Evolutionary conservation across 2,113 vertebrate species (phyloP).

Genomic region (Aramus guarauna): DNA sequence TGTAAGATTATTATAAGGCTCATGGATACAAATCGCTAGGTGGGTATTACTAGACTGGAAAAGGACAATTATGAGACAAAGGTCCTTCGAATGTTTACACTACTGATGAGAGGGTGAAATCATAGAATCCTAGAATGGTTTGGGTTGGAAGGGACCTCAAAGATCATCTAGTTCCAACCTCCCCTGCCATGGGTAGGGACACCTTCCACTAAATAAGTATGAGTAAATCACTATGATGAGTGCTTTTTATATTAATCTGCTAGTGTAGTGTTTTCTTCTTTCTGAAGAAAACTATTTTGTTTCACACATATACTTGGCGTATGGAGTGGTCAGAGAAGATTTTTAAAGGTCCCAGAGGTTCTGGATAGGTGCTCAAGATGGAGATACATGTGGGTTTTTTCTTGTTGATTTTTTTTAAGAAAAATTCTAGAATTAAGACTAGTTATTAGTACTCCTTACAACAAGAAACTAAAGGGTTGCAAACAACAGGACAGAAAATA

Average conservation of each 20-base stretch:
- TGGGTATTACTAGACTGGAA: neutral
- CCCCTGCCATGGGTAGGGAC: too few relatives aligned
- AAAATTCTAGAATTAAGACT: neutral
- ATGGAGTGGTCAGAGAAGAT: neutral
- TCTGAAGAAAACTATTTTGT: neutral
- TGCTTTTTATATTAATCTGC: neutral
- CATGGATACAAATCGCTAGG: neutral
- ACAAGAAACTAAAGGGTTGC: neutral
- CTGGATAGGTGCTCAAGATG: neutral
- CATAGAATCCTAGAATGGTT: too few relatives aligned
- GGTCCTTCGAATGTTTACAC: neutral
- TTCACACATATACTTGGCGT: neutral
- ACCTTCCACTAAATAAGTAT: too few relatives aligned
- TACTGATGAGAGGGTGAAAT: neutral
- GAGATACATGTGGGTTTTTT: rapidly evolving
- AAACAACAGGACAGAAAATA: neutral
- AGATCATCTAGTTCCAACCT: too few relatives aligned
- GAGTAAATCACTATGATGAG: neutral
- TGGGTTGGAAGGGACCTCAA: too few relatives aligned
- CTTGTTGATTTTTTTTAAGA: neutral
- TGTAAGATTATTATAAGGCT: neutral
- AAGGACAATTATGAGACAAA: neutral
- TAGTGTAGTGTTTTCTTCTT: neutral
- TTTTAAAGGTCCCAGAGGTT: neutral
- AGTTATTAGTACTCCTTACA: neutral